Base-by-base conservation (phyloP, 2,888 invertebrate genomes). In the Dicycla oo region DNA sequence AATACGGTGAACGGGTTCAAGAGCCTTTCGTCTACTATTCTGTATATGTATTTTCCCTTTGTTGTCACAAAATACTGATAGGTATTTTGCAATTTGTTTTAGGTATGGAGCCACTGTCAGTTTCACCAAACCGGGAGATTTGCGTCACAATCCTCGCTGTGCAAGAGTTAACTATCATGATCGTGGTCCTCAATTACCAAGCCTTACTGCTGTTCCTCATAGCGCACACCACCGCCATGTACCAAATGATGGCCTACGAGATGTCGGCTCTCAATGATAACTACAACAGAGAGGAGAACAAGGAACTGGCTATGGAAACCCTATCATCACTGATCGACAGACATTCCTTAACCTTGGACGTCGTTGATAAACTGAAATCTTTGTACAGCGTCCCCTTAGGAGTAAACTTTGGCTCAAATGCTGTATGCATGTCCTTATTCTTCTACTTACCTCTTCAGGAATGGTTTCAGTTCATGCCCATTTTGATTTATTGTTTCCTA, bases 341-440 rank as follows among this genome's bases (percentile, higher is more conserved):
- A 2, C 94, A 95, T 69, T 72, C 82, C 3, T 66, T 91, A 26
- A 88, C 87, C 2, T 80, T 95, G n/a, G 83, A 86, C 3, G 88
- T 90, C 2, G 87, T 91, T 8, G 80, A 88, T 1, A 90, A 90
- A 30, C 71, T 95, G 0, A 92, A 93, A 69, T 65, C 79, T 6
- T 82, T 95, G 2, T 95, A 94, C 73, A 94, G 93, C 60, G 80
- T 91, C 20, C 91, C 95, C 8, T 85, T 94, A 4, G 95, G 95
- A 8, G 89, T 95, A 0, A 93, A 95, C 66, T 95, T 94, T 64
- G 92, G 89, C 0, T 87, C 91, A 0, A 94, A 94, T 63, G 93
- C 93, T 18, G 81, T 94, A 0, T 93, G 92, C 54, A 92, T 95
- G 6, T 88, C 89, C 20, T 80, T 95, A 11, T 93, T 94, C 53